phyloP scores from a whole-genome alignment of 2,797 vertebrate genomes.

The Sarcophilus harrisii region DNA sequence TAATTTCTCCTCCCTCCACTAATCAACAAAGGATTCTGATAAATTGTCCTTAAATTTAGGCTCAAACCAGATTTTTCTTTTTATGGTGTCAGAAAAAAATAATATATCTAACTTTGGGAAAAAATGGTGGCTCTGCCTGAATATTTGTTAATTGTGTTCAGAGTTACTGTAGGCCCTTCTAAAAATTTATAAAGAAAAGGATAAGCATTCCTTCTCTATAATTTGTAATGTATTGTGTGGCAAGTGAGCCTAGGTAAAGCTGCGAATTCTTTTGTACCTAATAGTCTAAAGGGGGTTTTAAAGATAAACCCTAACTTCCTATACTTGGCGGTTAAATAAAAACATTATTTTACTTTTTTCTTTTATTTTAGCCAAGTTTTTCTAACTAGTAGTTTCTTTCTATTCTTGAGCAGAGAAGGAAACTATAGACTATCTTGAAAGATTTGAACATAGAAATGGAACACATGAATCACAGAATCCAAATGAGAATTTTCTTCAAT shows the following conservation, averaged over 20 bases:
- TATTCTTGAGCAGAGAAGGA: not conserved
- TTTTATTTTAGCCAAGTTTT: not conserved
- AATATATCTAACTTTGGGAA: not conserved
- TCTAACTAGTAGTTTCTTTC: not conserved
- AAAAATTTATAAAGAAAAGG: constrained; percentile 12
- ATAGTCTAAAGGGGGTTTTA: not conserved
- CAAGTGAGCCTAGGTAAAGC: not conserved
- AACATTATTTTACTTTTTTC: not conserved
- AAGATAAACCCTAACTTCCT: not conserved
- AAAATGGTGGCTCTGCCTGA: not conserved
- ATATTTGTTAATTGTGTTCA: constrained; percentile 45
- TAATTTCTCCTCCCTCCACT: not conserved
- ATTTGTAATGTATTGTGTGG: constrained; percentile 15
- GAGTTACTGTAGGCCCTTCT: not conserved
- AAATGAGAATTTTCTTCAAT: constrained; percentile 27
- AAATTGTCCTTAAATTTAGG: not conserved
- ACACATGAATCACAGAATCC: not conserved
- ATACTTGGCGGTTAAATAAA: not conserved
- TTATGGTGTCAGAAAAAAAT: not conserved
- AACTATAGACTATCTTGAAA: not conserved
- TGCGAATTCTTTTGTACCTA: not conserved
- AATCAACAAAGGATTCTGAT: not conserved
- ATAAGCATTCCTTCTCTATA: not conserved
- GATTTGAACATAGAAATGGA: not conserved
- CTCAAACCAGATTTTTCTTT: not conserved